Percentiles rank a stretch among this genome's conserved stretches.
Conservation (phyloP, 2,888 invertebrate genomes). For the Drosophila monieri region DNA sequence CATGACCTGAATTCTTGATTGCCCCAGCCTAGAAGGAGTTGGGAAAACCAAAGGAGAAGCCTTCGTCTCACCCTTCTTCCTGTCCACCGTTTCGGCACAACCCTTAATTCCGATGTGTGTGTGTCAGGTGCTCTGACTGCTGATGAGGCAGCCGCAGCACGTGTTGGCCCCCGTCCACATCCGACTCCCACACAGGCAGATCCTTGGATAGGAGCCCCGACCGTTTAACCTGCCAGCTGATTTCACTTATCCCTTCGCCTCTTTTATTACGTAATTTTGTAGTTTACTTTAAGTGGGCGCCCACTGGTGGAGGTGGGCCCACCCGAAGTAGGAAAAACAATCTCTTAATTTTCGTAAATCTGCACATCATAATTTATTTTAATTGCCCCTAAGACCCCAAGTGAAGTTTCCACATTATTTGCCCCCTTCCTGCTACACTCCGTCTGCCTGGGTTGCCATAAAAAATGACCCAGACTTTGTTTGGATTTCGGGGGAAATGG, state of each 20-base stretch:
- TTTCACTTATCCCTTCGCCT: conserved; percentile 75
- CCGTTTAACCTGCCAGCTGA: conserved; percentile 77
- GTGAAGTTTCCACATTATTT: conserved; percentile 42
- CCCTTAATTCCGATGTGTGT: conserved; percentile 37
- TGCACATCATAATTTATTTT: conserved; percentile 83
- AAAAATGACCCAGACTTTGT: conserved; percentile 63
- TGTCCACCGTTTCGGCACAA: conserved; percentile 16
- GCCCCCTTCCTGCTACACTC: neutral
- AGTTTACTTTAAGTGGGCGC: conserved; percentile 39
- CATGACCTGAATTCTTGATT: conserved; percentile 82
- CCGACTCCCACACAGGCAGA: conserved; percentile 23
- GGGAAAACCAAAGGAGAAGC: conserved; percentile 16
- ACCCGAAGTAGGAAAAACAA: conserved; percentile 60
- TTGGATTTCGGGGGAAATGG: conserved; percentile 35
- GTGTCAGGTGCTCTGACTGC: conserved; percentile 71
- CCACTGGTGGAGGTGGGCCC: neutral
- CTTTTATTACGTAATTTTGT: conserved; percentile 47
- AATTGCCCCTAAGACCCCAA: conserved; percentile 76
- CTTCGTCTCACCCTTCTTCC: neutral
- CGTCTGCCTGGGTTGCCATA: conserved; percentile 41
- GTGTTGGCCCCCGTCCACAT: conserved; percentile 47
- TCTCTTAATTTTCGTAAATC: conserved; percentile 81
- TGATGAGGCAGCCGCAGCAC: conserved; percentile 67
- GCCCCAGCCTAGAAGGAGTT: conserved; percentile 38
- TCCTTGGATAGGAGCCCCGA: conserved; percentile 39